Conservation (phyloP, 2,797 vertebrate species). For the Perdix hodgsoniae region DNA sequence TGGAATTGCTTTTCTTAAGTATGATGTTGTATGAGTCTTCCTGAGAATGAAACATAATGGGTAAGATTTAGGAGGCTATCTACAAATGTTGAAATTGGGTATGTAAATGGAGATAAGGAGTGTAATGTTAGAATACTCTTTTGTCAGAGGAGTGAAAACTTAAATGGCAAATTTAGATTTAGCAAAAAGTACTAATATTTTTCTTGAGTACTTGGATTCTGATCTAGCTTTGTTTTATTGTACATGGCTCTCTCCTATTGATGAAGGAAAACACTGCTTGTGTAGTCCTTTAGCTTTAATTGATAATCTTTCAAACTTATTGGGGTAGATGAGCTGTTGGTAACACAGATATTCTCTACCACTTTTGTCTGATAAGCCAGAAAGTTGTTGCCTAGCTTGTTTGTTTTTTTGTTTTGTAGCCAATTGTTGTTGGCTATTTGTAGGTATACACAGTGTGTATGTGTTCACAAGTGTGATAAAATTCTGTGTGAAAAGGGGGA, state of each 20-base stretch:
- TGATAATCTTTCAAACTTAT: not conserved
- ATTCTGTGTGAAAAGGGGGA: not conserved
- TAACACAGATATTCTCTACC: not conserved
- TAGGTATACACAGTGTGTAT: not conserved
- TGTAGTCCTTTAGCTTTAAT: not conserved
- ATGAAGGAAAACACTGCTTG: not conserved
- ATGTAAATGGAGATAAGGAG: not conserved
- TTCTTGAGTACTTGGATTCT: not conserved
- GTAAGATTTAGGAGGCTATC: not conserved
- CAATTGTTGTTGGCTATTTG: not conserved
- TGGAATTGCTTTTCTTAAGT: not conserved
- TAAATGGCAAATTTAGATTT: not conserved
- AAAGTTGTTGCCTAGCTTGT: not conserved
- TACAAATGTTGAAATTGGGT: not conserved
- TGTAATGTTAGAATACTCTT: not conserved
- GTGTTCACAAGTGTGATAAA: not conserved
- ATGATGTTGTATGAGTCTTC: not conserved
- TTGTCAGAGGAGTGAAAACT: not conserved
- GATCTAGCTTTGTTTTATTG: not conserved
- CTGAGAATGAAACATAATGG: not conserved
- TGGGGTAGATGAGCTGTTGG: not conserved
- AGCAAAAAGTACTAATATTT: not conserved
- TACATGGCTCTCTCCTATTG: not conserved
- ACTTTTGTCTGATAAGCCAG: not conserved
- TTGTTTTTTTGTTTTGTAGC: too few species aligned